Base-by-base conservation (phyloP, 2,113 vertebrate genomes). In the Seriola dumerili region DNA sequence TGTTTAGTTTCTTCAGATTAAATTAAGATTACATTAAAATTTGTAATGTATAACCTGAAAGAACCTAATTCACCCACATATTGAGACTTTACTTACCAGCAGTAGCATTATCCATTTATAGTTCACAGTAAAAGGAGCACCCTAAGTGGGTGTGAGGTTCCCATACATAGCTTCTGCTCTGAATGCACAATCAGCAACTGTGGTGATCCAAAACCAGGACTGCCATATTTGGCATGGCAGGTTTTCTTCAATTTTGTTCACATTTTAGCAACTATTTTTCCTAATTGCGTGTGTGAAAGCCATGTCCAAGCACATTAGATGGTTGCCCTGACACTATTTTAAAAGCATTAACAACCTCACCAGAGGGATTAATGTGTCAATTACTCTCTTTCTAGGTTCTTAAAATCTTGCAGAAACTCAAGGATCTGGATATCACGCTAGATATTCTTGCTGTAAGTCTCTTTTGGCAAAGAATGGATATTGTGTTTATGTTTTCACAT, bases 401-500 rank as follows among this genome's bases (percentile, higher is more conserved):
- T 63, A 95, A 96, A 85, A 89, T 86, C 63, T 91, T 98, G 77
- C 94, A 95, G 75, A 92, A 91, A 86, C 94, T 97, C 25, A 94
- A 96, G 84, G 89, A 93, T 80, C 92, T 98, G 89, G 92, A 97
- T 87, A 91, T 98, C 40, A 96, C 96, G 0, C 81, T 96, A 77
- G 96, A 97, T 63, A 86, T 97, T 91, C 95, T 98, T 81, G 83
- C 91, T 84, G 97, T 98, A 93, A 96, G 96, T 94, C 17, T 83
- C 0, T 14, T 10, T 36, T 67, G 54, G 54, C 75, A 64, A 50
- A 59, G 4, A 70, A 4, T 23, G 0, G 1, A 14, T 57, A 54
- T 61, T 46, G 6, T 76, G 9, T 42, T 58, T 21, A 74, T 25
- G 34, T 69, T 46, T 32, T 23, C 0, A 34, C 50, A 4, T 46